Evolutionary conservation across 2,888 invertebrate genomes (phyloP).

Genomic region (Conistra vaccinii): DNA sequence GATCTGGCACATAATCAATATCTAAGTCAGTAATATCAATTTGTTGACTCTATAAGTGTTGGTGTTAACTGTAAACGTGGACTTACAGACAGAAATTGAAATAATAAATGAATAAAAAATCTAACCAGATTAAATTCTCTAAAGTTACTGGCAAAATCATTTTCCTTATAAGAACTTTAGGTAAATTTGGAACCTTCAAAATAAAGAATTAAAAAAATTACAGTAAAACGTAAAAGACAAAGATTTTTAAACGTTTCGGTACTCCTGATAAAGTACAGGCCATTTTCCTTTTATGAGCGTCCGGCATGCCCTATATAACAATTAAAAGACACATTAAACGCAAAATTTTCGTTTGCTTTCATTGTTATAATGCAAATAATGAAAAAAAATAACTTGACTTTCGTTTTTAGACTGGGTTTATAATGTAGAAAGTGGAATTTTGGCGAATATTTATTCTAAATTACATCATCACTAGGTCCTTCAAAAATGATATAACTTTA

Average conservation of each 20-base stretch:
- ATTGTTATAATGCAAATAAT: conserved; percentile 47
- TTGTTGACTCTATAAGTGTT: neutral
- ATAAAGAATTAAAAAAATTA: conserved; percentile 6
- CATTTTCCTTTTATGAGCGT: conserved; percentile 71
- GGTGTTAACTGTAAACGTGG: neutral
- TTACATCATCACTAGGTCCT: neutral
- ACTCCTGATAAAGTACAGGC: conserved; percentile 52
- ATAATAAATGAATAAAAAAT: neutral
- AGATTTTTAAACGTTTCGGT: conserved; percentile 51
- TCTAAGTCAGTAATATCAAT: neutral
- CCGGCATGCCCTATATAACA: conserved; percentile 53
- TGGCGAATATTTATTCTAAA: conserved; percentile 6
- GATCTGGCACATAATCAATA: neutral
- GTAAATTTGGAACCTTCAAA: neutral
- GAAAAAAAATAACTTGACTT: conserved; percentile 37
- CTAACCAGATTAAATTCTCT: neutral
- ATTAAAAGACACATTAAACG: conserved; percentile 59
- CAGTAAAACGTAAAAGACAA: conserved; percentile 23
- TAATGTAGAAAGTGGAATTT: conserved; percentile 23
- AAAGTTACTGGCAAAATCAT: neutral
- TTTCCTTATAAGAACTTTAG: neutral
- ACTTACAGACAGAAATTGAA: neutral
- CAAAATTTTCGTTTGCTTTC: conserved; percentile 49
- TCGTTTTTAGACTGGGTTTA: conserved; percentile 22
- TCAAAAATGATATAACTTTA: conserved; percentile 1